phyloP scores from a whole-genome alignment of 2,797 vertebrate species.

The Phyllotis vaccarum region DNA sequence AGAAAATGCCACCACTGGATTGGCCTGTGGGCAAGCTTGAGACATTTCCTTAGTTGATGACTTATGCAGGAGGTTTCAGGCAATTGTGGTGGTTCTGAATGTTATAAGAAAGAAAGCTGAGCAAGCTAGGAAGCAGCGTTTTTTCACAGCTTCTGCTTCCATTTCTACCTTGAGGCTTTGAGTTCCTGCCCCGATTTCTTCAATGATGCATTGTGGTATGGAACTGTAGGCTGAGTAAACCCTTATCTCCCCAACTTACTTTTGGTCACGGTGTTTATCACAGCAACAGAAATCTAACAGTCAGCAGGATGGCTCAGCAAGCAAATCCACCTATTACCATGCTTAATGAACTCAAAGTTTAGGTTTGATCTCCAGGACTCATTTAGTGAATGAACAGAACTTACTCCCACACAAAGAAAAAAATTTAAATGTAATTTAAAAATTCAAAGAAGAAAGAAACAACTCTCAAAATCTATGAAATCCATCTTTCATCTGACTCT shows the following conservation, averaged over 20 bases:
- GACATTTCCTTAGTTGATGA: not conserved
- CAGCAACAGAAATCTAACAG: not conserved
- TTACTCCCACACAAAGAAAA: not conserved
- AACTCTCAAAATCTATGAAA: not conserved
- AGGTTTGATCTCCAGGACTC: not conserved
- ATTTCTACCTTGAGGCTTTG: not conserved
- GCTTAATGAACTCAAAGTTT: not conserved
- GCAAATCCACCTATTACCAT: not conserved
- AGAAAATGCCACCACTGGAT: not conserved
- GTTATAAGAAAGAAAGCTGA: not conserved
- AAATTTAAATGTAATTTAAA: not conserved
- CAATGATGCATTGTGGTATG: not conserved
- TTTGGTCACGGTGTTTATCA: not conserved
- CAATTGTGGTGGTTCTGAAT: not conserved
- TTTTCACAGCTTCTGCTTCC: not conserved
- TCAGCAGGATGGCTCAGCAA: not conserved
- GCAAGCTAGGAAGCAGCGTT: not conserved
- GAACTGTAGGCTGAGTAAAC: not conserved
- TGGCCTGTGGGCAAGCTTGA: not conserved
- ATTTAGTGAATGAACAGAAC: not conserved
- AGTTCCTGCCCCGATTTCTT: not conserved
- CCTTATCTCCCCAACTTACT: not conserved
- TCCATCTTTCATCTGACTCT: constrained; percentile 31
- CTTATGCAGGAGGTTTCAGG: not conserved
- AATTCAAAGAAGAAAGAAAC: not conserved